A percentile compares a stretch with the other conserved stretches of the same genome.
These are phyloP conservation scores for Noctuana brunneofusca DNA, from an alignment of 2,888 invertebrate genomes.

Conservation along the genomic window DNA sequence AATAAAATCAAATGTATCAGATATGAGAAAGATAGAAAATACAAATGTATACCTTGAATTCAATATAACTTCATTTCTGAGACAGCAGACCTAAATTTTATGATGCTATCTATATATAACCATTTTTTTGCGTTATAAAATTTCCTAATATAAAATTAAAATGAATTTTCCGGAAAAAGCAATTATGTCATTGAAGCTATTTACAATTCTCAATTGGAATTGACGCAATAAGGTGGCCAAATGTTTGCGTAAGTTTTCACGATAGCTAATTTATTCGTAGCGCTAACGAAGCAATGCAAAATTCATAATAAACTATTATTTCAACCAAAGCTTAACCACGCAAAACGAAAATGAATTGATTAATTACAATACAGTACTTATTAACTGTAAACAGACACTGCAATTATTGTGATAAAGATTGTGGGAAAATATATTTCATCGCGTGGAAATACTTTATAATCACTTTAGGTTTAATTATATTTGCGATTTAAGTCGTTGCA, in stretches of 20 bases:
- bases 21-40: too few relatives aligned
- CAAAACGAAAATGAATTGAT: conserved; percentile 2
- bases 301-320: background rate
- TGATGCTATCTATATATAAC: too few relatives aligned
- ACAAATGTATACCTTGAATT: too few relatives aligned
- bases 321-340: background rate
- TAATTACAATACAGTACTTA: background rate
- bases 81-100: too few relatives aligned
- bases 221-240: conserved; percentile 7
- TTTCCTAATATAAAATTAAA: background rate
- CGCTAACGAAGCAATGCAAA: background rate
- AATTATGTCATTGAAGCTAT: background rate
- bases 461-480: background rate
- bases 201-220: conserved; percentile 8
- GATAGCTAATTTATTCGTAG: background rate
- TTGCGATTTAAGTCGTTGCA: background rate
- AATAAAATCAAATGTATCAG: too few relatives aligned
- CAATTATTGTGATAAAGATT: background rate
- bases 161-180: background rate
- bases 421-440: conserved; percentile 1
- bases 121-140: too few relatives aligned
- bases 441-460: background rate
- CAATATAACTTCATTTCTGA: too few relatives aligned
- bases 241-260: conserved; percentile 1
- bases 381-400: background rate